Conservation (phyloP, 2,888 invertebrate genomes). For the Spilosoma lubricipeda region DNA sequence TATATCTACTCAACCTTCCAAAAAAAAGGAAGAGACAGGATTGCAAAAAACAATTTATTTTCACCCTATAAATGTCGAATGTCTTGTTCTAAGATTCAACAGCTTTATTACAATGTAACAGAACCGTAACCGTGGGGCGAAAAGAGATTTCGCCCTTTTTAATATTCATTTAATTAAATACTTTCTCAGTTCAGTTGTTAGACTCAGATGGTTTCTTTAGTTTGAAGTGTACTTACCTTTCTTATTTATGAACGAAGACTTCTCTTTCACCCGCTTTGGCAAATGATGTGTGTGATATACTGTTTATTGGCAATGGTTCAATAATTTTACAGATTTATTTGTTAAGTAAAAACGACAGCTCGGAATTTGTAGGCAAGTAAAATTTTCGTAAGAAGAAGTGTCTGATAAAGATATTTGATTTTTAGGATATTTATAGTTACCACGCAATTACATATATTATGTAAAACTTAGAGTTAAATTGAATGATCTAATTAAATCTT, state of each 20-base stretch:
- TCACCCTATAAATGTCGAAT: slow-evolving; percentile 1
- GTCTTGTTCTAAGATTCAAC: slow-evolving; percentile 6
- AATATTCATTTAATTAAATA: slow-evolving; percentile 33
- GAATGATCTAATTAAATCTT: too few species aligned
- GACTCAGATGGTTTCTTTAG: slow-evolving; percentile 27
- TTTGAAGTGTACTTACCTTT: slow-evolving; percentile 10
- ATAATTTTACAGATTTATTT: neutral
- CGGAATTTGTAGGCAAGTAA: neutral
- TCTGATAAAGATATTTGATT: neutral
- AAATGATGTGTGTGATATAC: too few species aligned
- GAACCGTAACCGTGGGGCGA: neutral
- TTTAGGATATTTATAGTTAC: neutral
- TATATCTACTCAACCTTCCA: neutral
- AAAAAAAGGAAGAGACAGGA: neutral
- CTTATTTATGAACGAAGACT: slow-evolving; percentile 6
- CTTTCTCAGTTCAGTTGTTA: slow-evolving; percentile 27
- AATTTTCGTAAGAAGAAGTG: neutral
- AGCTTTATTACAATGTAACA: neutral
- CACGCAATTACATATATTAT: too few species aligned
- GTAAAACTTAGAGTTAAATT: too few species aligned
- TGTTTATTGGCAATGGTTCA: neutral
- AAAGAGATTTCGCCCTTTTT: slow-evolving; percentile 10
- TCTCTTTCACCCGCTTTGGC: neutral
- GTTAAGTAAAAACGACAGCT: neutral
- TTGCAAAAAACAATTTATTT: neutral